phyloP scores from a whole-genome alignment of 2,888 invertebrate genomes.

The Xestia ashworthii region DNA sequence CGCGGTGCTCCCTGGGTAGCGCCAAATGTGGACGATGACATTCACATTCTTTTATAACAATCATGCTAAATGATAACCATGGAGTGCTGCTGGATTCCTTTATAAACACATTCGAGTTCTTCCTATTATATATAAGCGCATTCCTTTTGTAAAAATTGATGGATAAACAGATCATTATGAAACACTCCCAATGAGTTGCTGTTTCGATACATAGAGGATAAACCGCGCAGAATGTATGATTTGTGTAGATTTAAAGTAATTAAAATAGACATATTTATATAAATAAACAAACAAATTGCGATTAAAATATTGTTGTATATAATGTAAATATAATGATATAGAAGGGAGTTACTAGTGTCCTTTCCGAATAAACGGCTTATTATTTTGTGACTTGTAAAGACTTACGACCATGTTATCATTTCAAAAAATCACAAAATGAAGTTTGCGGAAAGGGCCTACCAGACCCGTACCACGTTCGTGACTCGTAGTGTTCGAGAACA shows the following conservation, averaged over 20 bases:
- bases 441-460: constrained; percentile 80
- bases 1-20: constrained; percentile 90
- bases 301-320: constrained; percentile 82
- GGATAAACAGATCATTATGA: constrained; percentile 31
- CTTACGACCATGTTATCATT: constrained; percentile 72
- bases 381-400: constrained; percentile 83
- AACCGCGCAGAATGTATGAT: constrained; percentile 45
- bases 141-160: constrained; percentile 54
- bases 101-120: constrained; percentile 51
- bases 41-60: constrained; percentile 77
- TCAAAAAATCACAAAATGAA: constrained; percentile 80
- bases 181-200: constrained; percentile 47
- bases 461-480: constrained; percentile 78
- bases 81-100: constrained; percentile 62
- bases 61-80: constrained; percentile 56
- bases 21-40: constrained; percentile 87
- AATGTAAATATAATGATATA: constrained; percentile 83
- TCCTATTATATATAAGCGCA: constrained; percentile 50
- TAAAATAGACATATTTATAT: constrained; percentile 66
- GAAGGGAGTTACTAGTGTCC: constrained; percentile 75
- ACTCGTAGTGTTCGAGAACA: constrained; percentile 72
- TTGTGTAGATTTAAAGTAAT: constrained; percentile 59
- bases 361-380: constrained; percentile 79
- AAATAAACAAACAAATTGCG: constrained; percentile 61
- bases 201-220: constrained; percentile 47